Evolutionary conservation across 2,113 vertebrate genomes (phyloP).

Genomic region (Mus spicilegus): DNA sequence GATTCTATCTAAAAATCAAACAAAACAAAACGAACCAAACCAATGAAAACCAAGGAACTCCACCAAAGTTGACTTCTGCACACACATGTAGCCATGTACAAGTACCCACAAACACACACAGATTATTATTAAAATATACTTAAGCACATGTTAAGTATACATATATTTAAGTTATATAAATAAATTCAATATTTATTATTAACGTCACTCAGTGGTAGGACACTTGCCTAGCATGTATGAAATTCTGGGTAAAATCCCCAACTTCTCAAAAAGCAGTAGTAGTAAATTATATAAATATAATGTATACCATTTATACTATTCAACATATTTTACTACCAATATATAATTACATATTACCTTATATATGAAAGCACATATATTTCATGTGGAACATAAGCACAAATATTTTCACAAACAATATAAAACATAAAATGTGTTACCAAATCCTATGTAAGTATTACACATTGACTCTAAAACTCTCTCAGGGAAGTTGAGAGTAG

Average conservation of each 20-base stretch:
- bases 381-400: background rate
- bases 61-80: background rate
- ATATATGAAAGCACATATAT: background rate
- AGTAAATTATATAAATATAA: background rate
- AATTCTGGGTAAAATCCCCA: background rate
- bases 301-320: background rate
- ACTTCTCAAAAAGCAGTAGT: background rate
- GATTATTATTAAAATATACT: background rate
- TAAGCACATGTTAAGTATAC: background rate
- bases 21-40: too few species aligned
- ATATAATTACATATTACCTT: background rate
- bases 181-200: background rate
- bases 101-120: background rate
- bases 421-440: background rate
- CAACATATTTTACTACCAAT: background rate
- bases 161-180: background rate
- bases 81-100: background rate
- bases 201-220: background rate
- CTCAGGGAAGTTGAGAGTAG: background rate
- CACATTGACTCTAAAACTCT: background rate
- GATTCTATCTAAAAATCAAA: background rate
- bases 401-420: background rate
- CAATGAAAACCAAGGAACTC: background rate
- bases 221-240: background rate
- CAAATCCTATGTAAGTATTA: background rate